These are phyloP conservation scores for Listronotus oregonensis DNA, from an alignment of 1,140 invertebrate species.

Conservation along the genomic window DNA sequence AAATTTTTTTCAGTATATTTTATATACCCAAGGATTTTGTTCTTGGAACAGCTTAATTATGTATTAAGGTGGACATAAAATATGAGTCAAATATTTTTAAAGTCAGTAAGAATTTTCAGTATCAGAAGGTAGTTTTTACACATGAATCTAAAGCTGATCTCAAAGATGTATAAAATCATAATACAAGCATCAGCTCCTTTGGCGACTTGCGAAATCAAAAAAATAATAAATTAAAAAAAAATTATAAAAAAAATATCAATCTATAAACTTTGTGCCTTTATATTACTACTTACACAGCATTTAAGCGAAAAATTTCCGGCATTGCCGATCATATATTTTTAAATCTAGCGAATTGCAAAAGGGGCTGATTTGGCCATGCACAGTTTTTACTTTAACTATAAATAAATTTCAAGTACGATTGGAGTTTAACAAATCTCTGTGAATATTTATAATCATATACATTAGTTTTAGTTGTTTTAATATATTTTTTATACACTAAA, in stretches of 20 bases:
- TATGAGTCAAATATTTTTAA: too few relatives aligned
- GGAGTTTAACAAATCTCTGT: neutral
- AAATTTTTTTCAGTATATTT: too few relatives aligned
- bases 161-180: conserved; percentile 15
- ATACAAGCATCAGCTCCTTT: neutral
- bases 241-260: conserved; percentile 14
- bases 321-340: too few relatives aligned
- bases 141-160: conserved; percentile 2
- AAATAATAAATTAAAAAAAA: neutral
- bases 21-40: too few relatives aligned
- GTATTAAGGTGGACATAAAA: too few relatives aligned
- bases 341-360: neutral
- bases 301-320: conserved; percentile 1
- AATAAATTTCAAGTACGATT: neutral
- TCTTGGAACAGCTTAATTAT: too few relatives aligned
- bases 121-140: neutral
- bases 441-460: conserved; percentile 9
- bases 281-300: conserved; percentile 5
- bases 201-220: neutral
- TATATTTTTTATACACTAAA: conserved; percentile 15
- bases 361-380: neutral
- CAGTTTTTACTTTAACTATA: neutral
- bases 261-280: conserved; percentile 10
- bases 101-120: neutral
- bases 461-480: conserved; percentile 12